phyloP scores from a whole-genome alignment of 2,888 invertebrate genomes.

The Abscondita cerata region DNA sequence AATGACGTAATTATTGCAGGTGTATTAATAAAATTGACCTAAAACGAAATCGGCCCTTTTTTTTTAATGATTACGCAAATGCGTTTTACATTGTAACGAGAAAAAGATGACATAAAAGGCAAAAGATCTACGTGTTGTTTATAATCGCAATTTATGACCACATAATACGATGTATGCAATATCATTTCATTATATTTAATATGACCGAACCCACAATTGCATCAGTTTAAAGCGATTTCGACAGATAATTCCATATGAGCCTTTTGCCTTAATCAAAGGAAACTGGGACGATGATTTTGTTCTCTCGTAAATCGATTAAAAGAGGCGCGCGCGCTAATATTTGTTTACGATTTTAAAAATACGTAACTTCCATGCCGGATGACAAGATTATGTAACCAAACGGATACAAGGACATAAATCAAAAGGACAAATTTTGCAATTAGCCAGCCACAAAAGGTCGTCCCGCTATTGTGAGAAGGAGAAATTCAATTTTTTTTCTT shows the following conservation, averaged over 20 bases:
- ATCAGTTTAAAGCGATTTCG: constrained; percentile 32
- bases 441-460: constrained; percentile 30
- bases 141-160: constrained; percentile 29
- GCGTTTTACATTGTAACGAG: too few species aligned
- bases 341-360: constrained; percentile 5
- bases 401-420: constrained; percentile 27
- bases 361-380: constrained; percentile 17
- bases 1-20: constrained; percentile 32
- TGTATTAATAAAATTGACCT: constrained; percentile 14
- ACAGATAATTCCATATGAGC: constrained; percentile 24
- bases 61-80: too few species aligned
- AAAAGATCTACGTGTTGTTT: constrained; percentile 21
- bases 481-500: too few species aligned
- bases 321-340: not conserved
- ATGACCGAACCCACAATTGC: constrained; percentile 31
- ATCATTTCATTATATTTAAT: constrained; percentile 28
- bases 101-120: constrained; percentile 16
- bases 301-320: not conserved
- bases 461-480: not conserved
- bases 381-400: constrained; percentile 25
- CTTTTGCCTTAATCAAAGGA: not conserved
- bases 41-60: too few species aligned
- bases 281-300: not conserved
- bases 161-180: constrained; percentile 26
- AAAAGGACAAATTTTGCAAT: constrained; percentile 29